phyloP scores from a whole-genome alignment of 2,113 vertebrate genomes.

The Alligator mississippiensis region DNA sequence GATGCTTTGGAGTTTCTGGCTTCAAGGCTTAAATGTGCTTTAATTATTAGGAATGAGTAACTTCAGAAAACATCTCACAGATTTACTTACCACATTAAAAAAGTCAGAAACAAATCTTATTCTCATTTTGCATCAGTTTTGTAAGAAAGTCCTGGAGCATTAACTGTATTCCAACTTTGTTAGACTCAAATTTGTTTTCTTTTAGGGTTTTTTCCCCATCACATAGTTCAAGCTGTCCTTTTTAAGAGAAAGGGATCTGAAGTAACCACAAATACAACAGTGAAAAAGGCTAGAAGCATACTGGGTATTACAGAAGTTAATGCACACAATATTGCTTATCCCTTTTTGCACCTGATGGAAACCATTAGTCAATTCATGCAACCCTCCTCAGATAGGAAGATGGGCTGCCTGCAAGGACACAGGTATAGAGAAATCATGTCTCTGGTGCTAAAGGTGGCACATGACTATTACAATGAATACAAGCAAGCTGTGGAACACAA shows the following conservation, averaged over 20 bases:
- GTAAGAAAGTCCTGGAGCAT: not conserved
- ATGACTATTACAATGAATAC: not conserved
- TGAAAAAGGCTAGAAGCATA: not conserved
- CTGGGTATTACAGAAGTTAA: not conserved
- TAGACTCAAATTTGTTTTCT: not conserved
- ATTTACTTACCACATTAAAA: not conserved
- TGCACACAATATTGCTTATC: not conserved
- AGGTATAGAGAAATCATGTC: not conserved
- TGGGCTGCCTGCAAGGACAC: not conserved
- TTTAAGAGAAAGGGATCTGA: not conserved
- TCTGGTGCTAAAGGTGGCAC: not conserved
- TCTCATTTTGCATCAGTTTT: constrained; percentile 7
- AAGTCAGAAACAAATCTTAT: not conserved
- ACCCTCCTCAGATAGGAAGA: not conserved
- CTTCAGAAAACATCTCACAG: not conserved
- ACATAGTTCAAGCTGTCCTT: not conserved
- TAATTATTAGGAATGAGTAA: constrained; percentile 1
- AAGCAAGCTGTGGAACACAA: too few relatives aligned
- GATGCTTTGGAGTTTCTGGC: not conserved
- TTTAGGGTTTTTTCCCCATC: not conserved
- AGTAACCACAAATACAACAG: not conserved
- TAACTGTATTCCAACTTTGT: not conserved
- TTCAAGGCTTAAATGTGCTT: not conserved
- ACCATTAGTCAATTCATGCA: not conserved
- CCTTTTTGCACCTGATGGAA: not conserved